Evolutionary conservation across 1,140 invertebrate species (phyloP), one percentile per base, ranked within the genome.

Genomic region (Diorhabda sublineata): DNA sequence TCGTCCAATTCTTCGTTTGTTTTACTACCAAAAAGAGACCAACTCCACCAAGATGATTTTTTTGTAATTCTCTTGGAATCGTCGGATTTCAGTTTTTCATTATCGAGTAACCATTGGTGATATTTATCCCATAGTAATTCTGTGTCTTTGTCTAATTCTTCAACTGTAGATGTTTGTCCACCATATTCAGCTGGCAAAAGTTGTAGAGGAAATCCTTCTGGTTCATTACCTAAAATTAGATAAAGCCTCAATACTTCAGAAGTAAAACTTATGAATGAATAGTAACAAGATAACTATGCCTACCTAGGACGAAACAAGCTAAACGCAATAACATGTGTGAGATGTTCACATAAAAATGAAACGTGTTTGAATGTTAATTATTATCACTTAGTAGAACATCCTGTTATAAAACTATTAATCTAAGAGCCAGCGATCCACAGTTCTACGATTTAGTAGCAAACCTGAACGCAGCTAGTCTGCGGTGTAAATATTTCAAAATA

Each of bases 121-220:
- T 81, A 81, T 62, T 81, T 80, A 2, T 67, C 64, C 2, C 74
- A 59, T 45, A 81, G 58, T 0, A 61, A 59, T 44, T 74, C 70
- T 4, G 73, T 75, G 3, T 76, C 70, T 4, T 59, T 62, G 47
- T 78, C 75, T 26, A 81, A 61, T 61, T 80, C 78, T 63, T 77
- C 64, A 0, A 78, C 68, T 2, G 72, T 70, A 4, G 77, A 74
- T 8, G 77, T 76, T 70, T 80, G 73, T 45, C 80, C 80, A 5
- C 80, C 80, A 61, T 80, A 80, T 45, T 80, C 79, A 47, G 67
- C 70, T 5, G 79, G 79, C 45, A 79, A 60, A 2, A 80, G 70
- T 58, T 79, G 76, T 5, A 71, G 7, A 5, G 78, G 76, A n/a
- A 79, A 67, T 26, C 68, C 69, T 11, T 79, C 78, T n/a, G 78